These are phyloP conservation scores for Acronicta leporina DNA, from an alignment of 2,888 invertebrate species.

Conservation along the genomic window DNA sequence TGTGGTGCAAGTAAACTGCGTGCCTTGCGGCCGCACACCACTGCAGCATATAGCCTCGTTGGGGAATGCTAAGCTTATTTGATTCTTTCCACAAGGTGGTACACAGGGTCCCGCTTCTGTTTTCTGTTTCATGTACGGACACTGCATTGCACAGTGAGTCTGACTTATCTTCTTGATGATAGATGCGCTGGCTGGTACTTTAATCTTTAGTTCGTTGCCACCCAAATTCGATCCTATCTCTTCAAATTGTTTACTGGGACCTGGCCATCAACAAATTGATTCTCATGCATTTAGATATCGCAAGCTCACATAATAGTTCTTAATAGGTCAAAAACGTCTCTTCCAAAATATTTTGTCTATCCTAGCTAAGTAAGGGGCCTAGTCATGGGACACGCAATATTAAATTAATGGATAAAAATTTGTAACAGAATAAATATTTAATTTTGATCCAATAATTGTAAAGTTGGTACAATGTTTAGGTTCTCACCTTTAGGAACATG, in stretches of 20 bases:
- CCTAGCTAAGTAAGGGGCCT: conserved; percentile 20
- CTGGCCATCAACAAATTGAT: conserved; percentile 83
- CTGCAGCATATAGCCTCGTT: conserved; percentile 76
- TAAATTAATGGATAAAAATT: conserved; percentile 31
- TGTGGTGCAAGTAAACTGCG: conserved; percentile 83
- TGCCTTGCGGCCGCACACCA: conserved; percentile 73
- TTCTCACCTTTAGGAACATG: conserved; percentile 84
- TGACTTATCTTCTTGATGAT: conserved; percentile 85
- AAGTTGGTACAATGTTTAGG: conserved; percentile 3
- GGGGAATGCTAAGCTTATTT: conserved; percentile 79
- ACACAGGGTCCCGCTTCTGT: conserved; percentile 68
- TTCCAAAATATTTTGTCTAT: conserved; percentile 9
- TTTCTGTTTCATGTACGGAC: conserved; percentile 70
- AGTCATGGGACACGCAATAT: conserved; percentile 3
- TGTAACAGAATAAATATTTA: neutral
- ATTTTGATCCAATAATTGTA: conserved; percentile 34
- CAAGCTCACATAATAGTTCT: conserved; percentile 18
- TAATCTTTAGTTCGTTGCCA: conserved; percentile 85
- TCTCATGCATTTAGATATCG: conserved; percentile 64
- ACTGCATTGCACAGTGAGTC: conserved; percentile 80
- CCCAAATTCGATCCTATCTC: conserved; percentile 82
- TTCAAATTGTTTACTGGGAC: conserved; percentile 83
- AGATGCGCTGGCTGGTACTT: conserved; percentile 79
- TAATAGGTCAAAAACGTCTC: conserved; percentile 27
- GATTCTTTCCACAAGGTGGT: conserved; percentile 82